phyloP scores from a whole-genome alignment of 2,797 vertebrate genomes.

The Ispidina lecontei region DNA sequence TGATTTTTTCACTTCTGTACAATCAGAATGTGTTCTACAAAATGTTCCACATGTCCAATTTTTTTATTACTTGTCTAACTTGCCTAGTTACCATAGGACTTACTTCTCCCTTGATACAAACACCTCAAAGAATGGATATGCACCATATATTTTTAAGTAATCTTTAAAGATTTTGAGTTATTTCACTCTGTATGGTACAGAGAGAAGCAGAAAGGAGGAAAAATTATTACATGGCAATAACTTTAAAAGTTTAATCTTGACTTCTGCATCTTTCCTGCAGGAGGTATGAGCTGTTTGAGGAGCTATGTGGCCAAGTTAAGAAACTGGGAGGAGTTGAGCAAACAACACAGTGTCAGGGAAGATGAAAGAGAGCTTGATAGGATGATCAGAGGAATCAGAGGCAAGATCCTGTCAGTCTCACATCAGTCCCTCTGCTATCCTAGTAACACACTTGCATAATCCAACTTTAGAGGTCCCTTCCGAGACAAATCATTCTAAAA shows the following conservation, averaged over 20 bases:
- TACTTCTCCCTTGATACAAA: not conserved
- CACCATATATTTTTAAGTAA: not conserved
- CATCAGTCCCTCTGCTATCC: not conserved
- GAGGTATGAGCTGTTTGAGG: not conserved
- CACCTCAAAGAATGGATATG: not conserved
- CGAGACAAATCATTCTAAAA: not conserved
- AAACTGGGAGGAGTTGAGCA: not conserved
- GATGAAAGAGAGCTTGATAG: not conserved
- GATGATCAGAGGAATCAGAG: not conserved
- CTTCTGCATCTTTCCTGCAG: not conserved
- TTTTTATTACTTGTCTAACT: not conserved
- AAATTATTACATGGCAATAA: not conserved
- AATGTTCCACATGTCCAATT: not conserved
- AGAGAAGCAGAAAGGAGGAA: not conserved
- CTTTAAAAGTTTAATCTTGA: not conserved
- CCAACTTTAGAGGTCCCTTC: not conserved
- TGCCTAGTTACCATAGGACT: not conserved
- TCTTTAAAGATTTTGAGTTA: not conserved
- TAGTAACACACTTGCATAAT: not conserved
- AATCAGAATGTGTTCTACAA: not conserved
- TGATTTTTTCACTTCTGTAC: not conserved
- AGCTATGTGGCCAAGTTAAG: not conserved
- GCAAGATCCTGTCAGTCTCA: not conserved
- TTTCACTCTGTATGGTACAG: not conserved
- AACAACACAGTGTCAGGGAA: not conserved